Conservation (phyloP, 1,140 invertebrate species). For the Lepidostoma basale region DNA sequence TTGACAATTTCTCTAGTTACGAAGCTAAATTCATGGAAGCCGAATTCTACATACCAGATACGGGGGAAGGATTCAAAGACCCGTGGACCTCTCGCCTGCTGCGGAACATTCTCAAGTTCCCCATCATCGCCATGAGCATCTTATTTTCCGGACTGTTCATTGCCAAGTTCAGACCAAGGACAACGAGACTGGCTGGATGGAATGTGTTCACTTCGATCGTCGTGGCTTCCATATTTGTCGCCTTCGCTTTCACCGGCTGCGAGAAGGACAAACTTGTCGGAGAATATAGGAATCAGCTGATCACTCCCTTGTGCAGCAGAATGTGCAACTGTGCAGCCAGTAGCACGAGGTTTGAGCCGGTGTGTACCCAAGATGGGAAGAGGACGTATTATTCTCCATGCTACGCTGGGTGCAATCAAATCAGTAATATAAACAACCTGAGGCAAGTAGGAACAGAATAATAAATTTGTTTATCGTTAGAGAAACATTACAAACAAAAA, state of each 20-base stretch:
- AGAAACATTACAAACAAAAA: too few species aligned
- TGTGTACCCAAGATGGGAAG: constrained; percentile 64
- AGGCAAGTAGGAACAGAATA: too few species aligned
- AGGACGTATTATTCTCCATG: constrained; percentile 73
- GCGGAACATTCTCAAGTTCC: constrained; percentile 64
- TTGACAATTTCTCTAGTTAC: constrained; percentile 62
- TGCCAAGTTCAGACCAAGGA: constrained; percentile 62
- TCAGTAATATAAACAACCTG: constrained; percentile 51
- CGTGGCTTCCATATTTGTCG: constrained; percentile 60
- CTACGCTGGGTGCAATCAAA: constrained; percentile 68
- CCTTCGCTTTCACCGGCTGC: constrained; percentile 67
- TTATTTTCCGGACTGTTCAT: constrained; percentile 69
- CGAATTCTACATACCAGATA: constrained; percentile 64
- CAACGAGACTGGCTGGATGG: constrained; percentile 61
- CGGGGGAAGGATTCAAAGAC: constrained; percentile 63
- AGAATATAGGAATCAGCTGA: constrained; percentile 52
- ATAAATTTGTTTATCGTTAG: too few species aligned
- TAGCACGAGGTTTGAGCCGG: constrained; percentile 67
- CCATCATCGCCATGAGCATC: constrained; percentile 66
- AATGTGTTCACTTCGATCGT: constrained; percentile 62
- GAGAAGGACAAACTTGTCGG: constrained; percentile 56
- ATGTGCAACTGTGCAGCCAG: constrained; percentile 65
- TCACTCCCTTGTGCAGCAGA: constrained; percentile 64
- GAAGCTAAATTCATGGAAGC: constrained; percentile 67
- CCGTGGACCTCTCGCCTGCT: constrained; percentile 60